These are phyloP conservation scores for Parazoanthus darwini DNA, from an alignment of 92 coral and sea anemone species.

Conservation along the genomic window DNA sequence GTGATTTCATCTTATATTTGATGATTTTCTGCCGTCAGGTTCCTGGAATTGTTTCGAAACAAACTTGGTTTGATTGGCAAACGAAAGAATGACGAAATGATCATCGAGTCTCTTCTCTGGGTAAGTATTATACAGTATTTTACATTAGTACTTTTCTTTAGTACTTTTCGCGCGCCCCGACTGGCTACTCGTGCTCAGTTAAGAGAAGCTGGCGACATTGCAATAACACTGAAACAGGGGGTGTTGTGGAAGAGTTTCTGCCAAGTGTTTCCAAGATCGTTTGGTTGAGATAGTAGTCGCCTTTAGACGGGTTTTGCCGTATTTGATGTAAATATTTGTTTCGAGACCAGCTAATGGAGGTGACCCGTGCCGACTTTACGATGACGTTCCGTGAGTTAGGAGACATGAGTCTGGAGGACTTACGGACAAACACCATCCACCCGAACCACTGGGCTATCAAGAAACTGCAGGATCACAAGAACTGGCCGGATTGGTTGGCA, in stretches of 20 bases:
- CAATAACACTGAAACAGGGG: too few relatives aligned
- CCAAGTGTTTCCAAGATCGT: too few relatives aligned
- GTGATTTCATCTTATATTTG: not conserved
- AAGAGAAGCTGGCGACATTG: too few relatives aligned
- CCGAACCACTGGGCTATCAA: conserved; percentile 75
- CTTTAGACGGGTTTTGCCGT: not conserved
- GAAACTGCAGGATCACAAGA: conserved; percentile 57
- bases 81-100: conserved; percentile 63
- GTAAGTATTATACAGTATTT: conserved; percentile 38
- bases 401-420: conserved; percentile 57
- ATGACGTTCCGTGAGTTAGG: conserved; percentile 91
- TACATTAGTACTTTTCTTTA: too few relatives aligned
- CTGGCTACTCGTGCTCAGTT: too few relatives aligned
- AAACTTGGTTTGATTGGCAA: conserved; percentile 78
- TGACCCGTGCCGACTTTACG: conserved; percentile 79
- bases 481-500: conserved; percentile 81
- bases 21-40: conserved; percentile 42
- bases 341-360: conserved; percentile 75
- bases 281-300: not conserved
- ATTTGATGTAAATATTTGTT: not conserved
- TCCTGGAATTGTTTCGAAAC: conserved; percentile 60
- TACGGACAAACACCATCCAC: conserved; percentile 43
- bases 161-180: too few relatives aligned
- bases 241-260: too few relatives aligned
- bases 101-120: conserved; percentile 76